Conservation (phyloP, 2,797 vertebrate species). For the Enoplosus armatus region DNA sequence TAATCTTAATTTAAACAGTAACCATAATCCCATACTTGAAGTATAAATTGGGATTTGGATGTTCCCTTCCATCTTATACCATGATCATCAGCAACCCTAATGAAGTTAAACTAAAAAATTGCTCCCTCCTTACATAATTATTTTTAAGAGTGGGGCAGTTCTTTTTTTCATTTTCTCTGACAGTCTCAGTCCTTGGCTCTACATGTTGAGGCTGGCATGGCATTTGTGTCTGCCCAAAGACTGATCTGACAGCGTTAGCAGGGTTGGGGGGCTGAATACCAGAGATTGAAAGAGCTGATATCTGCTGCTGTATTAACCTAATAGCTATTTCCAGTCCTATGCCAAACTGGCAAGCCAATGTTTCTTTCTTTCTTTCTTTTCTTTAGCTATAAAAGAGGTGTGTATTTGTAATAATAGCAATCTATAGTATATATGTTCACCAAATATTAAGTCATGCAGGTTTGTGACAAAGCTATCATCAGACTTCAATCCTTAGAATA, state of each 20-base stretch:
- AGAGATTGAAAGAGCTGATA: constrained; percentile 69
- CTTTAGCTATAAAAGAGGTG: background rate
- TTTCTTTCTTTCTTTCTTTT: constrained; percentile 3
- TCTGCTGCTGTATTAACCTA: constrained; percentile 43
- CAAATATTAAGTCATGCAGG: background rate
- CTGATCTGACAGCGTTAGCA: constrained; percentile 59
- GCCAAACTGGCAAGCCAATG: constrained; percentile 24
- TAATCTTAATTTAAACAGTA: background rate
- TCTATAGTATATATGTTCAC: background rate
- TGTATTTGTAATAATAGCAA: background rate
- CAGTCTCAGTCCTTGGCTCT: constrained; percentile 46
- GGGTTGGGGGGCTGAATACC: constrained; percentile 62
- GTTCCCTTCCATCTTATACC: background rate
- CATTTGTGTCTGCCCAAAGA: constrained; percentile 69
- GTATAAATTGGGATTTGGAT: background rate
- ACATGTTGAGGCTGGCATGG: constrained; percentile 76
- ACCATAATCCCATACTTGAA: background rate
- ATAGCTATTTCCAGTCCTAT: constrained; percentile 43
- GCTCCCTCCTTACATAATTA: constrained; percentile 24
- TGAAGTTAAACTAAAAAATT: background rate
- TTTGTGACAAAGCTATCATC: background rate
- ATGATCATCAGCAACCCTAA: background rate
- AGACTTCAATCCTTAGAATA: background rate
- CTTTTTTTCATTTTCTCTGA: constrained; percentile 43
- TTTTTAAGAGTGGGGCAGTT: constrained; percentile 27